Percentiles rank a stretch among this genome's conserved stretches.
These are phyloP conservation scores for Dryas iulia DNA, from an alignment of 1,140 invertebrate genomes.

Conservation along the genomic window DNA sequence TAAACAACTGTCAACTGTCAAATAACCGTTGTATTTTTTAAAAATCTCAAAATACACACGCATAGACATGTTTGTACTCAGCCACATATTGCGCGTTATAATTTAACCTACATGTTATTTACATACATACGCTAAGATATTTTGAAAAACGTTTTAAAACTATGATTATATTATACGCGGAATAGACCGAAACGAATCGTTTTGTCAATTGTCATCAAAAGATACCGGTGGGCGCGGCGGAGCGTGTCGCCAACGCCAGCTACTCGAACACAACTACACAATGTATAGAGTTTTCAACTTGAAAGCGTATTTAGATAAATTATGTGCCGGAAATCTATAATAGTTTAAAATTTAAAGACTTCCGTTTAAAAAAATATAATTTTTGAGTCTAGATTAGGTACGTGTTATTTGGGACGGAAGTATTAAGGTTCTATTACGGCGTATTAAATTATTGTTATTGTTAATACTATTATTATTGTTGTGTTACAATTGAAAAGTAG, in stretches of 20 bases:
- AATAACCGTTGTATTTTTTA: no score
- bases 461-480: no score
- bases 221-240: constrained; percentile 3
- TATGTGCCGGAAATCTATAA: not conserved
- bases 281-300: not conserved
- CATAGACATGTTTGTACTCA: no score
- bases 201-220: constrained; percentile 6
- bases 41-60: no score
- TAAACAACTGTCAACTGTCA: no score
- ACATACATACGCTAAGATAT: not conserved
- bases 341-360: not conserved
- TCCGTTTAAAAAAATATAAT: not conserved
- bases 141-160: not conserved
- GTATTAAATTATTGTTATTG: no score
- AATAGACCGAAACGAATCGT: constrained; percentile 6
- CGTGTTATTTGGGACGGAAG: not conserved
- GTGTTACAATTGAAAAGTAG: no score
- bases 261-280: not conserved
- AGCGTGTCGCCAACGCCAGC: constrained; percentile 8
- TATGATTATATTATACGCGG: not conserved
- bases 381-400: not conserved
- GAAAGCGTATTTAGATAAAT: not conserved
- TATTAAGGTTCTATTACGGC: no score
- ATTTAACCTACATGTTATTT: not conserved
- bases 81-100: no score